phyloP scores from a whole-genome alignment of 2,888 invertebrate species.

The Heliothis peltigera region DNA sequence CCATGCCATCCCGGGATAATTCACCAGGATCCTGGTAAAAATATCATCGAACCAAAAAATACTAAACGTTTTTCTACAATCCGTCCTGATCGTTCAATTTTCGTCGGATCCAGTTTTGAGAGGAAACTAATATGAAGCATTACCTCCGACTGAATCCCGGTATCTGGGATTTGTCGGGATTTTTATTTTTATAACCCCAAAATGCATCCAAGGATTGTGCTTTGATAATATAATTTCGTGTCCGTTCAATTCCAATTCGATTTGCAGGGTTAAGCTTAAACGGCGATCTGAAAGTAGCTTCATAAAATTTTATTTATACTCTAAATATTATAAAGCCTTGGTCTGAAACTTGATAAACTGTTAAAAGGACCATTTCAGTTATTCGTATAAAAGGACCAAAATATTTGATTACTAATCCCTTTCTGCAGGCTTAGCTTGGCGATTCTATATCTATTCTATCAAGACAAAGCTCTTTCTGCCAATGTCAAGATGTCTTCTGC shows the following conservation, averaged over 20 bases:
- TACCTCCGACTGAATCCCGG: slow-evolving; percentile 51
- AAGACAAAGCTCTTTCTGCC: no score
- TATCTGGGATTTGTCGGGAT: slow-evolving; percentile 54
- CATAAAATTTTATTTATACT: slow-evolving; percentile 31
- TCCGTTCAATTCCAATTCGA: slow-evolving; percentile 47
- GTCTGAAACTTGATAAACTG: background rate
- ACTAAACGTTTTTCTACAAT: slow-evolving; percentile 54
- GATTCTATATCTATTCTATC: no score
- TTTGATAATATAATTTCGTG: slow-evolving; percentile 52
- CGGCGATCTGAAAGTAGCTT: slow-evolving; percentile 32
- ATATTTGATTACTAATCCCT: background rate
- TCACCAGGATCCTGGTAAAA: slow-evolving; percentile 28
- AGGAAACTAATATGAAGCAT: slow-evolving; percentile 66
- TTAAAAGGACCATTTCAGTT: slow-evolving; percentile 13
- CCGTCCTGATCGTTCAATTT: slow-evolving; percentile 63
- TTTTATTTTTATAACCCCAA: slow-evolving; percentile 63
- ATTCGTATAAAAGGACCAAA: slow-evolving; percentile 7
- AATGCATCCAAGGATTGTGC: slow-evolving; percentile 55
- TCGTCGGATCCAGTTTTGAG: slow-evolving; percentile 58
- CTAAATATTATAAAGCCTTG: slow-evolving; percentile 13
- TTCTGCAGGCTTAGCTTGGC: no score
- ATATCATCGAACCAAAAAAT: slow-evolving; percentile 34
- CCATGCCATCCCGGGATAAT: slow-evolving; percentile 12
- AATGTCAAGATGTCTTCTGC: no score
- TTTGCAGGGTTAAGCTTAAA: slow-evolving; percentile 33